phyloP scores from a whole-genome alignment of 2,888 invertebrate genomes.

The Acronicta aceris region DNA sequence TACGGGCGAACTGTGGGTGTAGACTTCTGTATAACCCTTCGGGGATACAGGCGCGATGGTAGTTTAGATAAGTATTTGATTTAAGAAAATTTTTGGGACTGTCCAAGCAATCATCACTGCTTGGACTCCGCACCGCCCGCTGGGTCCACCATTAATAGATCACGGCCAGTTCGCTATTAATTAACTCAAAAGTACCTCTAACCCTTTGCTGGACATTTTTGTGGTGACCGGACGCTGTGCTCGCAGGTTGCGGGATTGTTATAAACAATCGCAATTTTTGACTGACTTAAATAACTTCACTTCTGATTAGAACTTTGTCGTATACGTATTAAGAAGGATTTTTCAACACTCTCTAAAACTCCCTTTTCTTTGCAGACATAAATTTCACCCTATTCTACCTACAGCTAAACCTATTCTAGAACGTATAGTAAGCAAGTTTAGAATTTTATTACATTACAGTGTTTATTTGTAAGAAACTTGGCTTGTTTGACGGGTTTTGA shows the following conservation, averaged over 20 bases:
- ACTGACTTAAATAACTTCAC: slow-evolving; percentile 7
- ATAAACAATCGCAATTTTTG: slow-evolving; percentile 20
- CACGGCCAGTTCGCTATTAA: slow-evolving; percentile 68
- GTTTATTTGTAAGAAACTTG: too few species aligned
- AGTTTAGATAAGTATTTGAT: too few species aligned
- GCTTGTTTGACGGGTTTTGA: too few species aligned
- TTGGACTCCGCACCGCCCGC: slow-evolving; percentile 61
- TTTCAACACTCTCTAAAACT: too few species aligned
- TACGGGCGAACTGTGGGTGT: too few species aligned
- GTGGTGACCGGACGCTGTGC: slow-evolving; percentile 39
- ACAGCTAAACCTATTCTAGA: too few species aligned
- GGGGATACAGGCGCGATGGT: too few species aligned
- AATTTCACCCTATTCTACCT: too few species aligned
- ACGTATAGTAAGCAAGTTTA: too few species aligned
- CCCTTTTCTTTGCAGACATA: too few species aligned
- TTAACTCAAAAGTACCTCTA: slow-evolving; percentile 66
- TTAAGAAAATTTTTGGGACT: slow-evolving; percentile 18
- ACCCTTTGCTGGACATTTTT: slow-evolving; percentile 33
- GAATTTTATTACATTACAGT: too few species aligned
- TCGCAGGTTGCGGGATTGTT: slow-evolving; percentile 2
- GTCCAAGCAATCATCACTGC: not conserved
- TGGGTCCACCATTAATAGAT: slow-evolving; percentile 70
- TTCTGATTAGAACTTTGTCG: slow-evolving; percentile 8
- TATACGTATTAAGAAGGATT: not conserved
- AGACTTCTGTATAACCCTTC: too few species aligned